A percentile compares a stretch with the other conserved stretches of the same genome.
These are phyloP conservation scores for Disparrhopalites patrizii DNA, from an alignment of 2,888 invertebrate species.

Conservation along the genomic window DNA sequence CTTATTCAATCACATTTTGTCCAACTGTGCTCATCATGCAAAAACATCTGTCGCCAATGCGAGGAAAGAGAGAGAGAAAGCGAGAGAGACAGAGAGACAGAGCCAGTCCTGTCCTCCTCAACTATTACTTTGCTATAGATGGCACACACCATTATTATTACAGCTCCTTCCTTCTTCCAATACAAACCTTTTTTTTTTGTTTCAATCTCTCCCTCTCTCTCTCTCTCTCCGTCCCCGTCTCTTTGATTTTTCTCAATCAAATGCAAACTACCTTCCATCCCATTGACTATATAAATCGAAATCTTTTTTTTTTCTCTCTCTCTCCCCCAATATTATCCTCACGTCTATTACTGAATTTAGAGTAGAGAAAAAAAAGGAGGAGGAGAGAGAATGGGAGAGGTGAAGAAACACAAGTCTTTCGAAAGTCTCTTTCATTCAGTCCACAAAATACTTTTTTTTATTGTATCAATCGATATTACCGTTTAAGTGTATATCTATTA, in stretches of 20 bases:
- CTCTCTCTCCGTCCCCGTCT: too few relatives aligned
- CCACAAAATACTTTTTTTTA: constrained; percentile 28
- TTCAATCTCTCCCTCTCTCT: too few relatives aligned
- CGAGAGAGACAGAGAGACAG: too few relatives aligned
- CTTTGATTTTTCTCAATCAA: constrained; percentile 39
- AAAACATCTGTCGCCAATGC: constrained; percentile 39
- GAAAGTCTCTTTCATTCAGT: constrained; percentile 32
- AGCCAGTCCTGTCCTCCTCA: too few relatives aligned
- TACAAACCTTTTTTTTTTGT: too few relatives aligned
- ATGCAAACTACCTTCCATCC: constrained; percentile 35
- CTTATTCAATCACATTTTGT: constrained; percentile 39
- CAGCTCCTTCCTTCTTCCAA: constrained; percentile 7
- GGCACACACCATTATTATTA: too few relatives aligned
- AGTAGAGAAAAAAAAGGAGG: too few relatives aligned
- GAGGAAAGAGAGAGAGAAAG: not conserved
- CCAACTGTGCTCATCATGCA: constrained; percentile 42
- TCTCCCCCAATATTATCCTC: constrained; percentile 17
- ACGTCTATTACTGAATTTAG: constrained; percentile 26
- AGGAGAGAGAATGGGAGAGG: constrained; percentile 37
- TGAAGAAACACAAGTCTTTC: constrained; percentile 36
- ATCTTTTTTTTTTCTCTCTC: constrained; percentile 22
- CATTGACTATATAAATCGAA: constrained; percentile 6
- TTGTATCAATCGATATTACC: constrained; percentile 12
- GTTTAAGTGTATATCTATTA: constrained; percentile 10
- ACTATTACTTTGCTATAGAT: too few relatives aligned